Percentiles rank a stretch among this genome's conserved stretches.
phyloP scores from a whole-genome alignment of 1,140 invertebrate genomes.

The Drosophila sturtevanti region DNA sequence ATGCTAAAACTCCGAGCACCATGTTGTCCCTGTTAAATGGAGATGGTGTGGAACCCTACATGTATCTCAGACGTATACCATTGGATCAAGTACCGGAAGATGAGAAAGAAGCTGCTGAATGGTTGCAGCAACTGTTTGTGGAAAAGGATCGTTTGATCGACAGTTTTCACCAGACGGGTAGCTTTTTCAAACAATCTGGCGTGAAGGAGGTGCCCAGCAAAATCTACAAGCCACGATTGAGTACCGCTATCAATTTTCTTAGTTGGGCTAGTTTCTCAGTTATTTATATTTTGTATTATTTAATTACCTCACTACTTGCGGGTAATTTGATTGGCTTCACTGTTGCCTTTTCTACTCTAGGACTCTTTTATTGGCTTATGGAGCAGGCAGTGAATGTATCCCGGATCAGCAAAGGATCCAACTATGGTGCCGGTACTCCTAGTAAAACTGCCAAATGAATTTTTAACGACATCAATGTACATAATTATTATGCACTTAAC shows the following conservation, averaged over 20 bases:
- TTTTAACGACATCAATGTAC: background rate
- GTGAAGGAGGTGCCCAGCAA: slow-evolving; percentile 86
- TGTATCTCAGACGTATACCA: slow-evolving; percentile 92
- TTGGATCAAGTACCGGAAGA: slow-evolving; percentile 90
- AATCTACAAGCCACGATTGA: slow-evolving; percentile 85
- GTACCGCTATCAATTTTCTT: slow-evolving; percentile 88
- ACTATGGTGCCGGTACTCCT: slow-evolving; percentile 85
- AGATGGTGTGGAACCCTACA: slow-evolving; percentile 88
- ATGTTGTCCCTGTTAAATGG: slow-evolving; percentile 92
- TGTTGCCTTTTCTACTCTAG: slow-evolving; percentile 86
- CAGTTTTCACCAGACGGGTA: slow-evolving; percentile 91
- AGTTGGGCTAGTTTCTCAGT: slow-evolving; percentile 88
- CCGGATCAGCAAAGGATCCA: slow-evolving; percentile 91
- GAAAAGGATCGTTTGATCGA: slow-evolving; percentile 90
- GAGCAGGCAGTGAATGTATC: slow-evolving; percentile 91
- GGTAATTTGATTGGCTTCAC: slow-evolving; percentile 88
- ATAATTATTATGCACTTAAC: background rate
- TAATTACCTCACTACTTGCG: slow-evolving; percentile 87
- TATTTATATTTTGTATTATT: slow-evolving; percentile 87
- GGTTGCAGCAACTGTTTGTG: slow-evolving; percentile 87
- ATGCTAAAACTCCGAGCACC: slow-evolving; percentile 87
- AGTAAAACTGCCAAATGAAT: background rate
- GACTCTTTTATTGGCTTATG: slow-evolving; percentile 88
- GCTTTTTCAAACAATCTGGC: slow-evolving; percentile 90
- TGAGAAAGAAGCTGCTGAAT: slow-evolving; percentile 90